Base-by-base conservation (phyloP, 1,140 invertebrate species). In the Caenorhabditis tropicalis region DNA sequence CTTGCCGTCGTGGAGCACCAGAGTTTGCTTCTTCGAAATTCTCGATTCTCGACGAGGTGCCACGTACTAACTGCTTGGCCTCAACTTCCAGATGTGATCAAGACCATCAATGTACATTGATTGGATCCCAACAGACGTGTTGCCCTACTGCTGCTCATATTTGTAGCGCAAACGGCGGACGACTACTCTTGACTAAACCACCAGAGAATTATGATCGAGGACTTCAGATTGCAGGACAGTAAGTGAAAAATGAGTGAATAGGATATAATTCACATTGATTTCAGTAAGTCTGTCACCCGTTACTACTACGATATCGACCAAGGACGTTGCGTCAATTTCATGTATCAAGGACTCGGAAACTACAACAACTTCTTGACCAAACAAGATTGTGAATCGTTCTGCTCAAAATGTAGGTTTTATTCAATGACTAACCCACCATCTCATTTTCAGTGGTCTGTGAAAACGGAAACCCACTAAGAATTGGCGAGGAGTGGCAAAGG, bases 401-500 rank as follows among this genome's bases (percentile, higher is more conserved):
- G 89, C 53, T 91, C 89, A 15, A 90, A 91, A 79, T 56, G 90
- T 89, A 48, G 79, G 87, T 83, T 4, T 39, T 46, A 4, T 49
- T 29, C 16, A 24, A 31, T 31, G 29, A 16, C 6, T 49, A 27
- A 24, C 19, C 5, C 7, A 6, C 2, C n/a, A n/a, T n/a, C n/a
- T n/a, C n/a, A 10, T 21, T 65, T 90, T 87, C 46, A 90, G 89
- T 90, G 81, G 89, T 90, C 48, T 90, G 89, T 74, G 89, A 90
- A 51, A 90, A 90, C 82, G 89, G 89, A n/a, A 90, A 91, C 53
- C 89, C 89, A 9, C 60, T 90, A 33, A 84, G 90, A 29, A 89
- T 91, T 27, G 89, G 89, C 1, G 89, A 91, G 74, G 89, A 90
- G 58, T 91, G 89, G 89, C 89, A 90, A 49, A 31, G 89, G n/a